phyloP scores from a whole-genome alignment of 1,140 invertebrate genomes.

The Drosophila navojoa region DNA sequence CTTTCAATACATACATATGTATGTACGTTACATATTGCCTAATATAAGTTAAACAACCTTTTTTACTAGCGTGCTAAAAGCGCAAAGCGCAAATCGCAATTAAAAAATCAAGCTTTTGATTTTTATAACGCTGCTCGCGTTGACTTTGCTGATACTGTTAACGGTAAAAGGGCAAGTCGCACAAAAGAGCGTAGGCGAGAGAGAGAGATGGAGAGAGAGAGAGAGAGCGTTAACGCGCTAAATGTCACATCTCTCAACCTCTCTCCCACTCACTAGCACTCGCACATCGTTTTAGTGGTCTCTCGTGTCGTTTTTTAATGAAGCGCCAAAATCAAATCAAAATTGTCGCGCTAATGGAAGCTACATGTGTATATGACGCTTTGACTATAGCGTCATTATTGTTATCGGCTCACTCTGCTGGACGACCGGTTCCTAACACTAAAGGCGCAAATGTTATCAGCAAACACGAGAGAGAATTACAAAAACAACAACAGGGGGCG shows the following conservation, averaged over 20 bases:
- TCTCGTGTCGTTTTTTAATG: slow-evolving; percentile 67
- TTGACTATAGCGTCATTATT: slow-evolving; percentile 65
- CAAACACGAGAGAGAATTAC: slow-evolving; percentile 33
- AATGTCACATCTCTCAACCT: slow-evolving; percentile 2
- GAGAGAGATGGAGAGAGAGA: slow-evolving; percentile 8
- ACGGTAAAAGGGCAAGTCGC: slow-evolving; percentile 56
- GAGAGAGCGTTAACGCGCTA: slow-evolving; percentile 2
- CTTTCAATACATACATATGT: not conserved
- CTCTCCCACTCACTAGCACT: not conserved
- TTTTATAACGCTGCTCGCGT: slow-evolving; percentile 42
- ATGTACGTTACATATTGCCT: not conserved
- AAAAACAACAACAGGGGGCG: slow-evolving; percentile 49
- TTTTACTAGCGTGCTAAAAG: slow-evolving; percentile 7
- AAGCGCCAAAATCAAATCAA: slow-evolving; percentile 75
- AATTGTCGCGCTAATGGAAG: slow-evolving; percentile 53
- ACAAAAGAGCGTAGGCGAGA: slow-evolving; percentile 18
- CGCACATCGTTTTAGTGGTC: slow-evolving; percentile 32
- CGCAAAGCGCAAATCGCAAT: slow-evolving; percentile 51
- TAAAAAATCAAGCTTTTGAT: slow-evolving; percentile 70
- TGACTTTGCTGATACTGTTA: slow-evolving; percentile 59
- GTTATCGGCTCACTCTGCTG: slow-evolving; percentile 53
- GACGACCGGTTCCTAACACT: slow-evolving; percentile 29
- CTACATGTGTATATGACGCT: slow-evolving; percentile 50
- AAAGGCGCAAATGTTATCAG: slow-evolving; percentile 79
- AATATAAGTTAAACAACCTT: slow-evolving; percentile 8